These are phyloP conservation scores for Himantopus leucocephalus DNA, from an alignment of 2,113 vertebrate species.

Conservation along the genomic window DNA sequence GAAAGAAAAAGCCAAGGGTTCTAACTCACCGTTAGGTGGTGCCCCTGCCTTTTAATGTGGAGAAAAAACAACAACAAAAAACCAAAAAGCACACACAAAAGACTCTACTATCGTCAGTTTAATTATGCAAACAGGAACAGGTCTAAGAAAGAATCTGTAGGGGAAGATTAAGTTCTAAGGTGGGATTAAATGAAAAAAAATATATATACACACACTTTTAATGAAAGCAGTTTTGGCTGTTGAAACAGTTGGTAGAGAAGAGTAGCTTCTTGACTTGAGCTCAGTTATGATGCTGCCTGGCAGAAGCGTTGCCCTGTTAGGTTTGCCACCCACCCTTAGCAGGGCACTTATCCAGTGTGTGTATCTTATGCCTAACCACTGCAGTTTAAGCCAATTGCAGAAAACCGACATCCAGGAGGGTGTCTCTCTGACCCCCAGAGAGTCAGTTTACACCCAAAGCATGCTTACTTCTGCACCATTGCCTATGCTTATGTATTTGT, in stretches of 20 bases:
- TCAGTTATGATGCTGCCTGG: not conserved
- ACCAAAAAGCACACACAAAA: not conserved
- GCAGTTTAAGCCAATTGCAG: not conserved
- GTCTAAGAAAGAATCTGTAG: not conserved
- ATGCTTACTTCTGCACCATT: not conserved
- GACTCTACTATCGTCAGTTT: not conserved
- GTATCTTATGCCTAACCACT: not conserved
- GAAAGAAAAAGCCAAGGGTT: not conserved
- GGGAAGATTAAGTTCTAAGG: not conserved
- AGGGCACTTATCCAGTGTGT: not conserved
- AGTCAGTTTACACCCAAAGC: not conserved
- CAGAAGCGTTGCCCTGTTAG: not conserved
- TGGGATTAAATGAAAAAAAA: not conserved
- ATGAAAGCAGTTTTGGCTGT: not conserved
- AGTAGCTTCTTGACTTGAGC: not conserved
- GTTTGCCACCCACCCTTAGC: not conserved
- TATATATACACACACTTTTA: not conserved
- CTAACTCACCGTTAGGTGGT: slow-evolving; percentile 45
- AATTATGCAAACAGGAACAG: not conserved
- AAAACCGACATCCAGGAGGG: not conserved
- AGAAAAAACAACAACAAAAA: not conserved
- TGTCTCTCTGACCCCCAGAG: not conserved
- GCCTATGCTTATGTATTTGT: not conserved
- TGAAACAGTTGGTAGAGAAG: not conserved
- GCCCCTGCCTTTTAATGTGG: slow-evolving; percentile 26